Percentiles rank a stretch among this genome's conserved stretches.
Evolutionary conservation across 2,888 invertebrate genomes (phyloP).

Genomic region (Lochmaea capreae): DNA sequence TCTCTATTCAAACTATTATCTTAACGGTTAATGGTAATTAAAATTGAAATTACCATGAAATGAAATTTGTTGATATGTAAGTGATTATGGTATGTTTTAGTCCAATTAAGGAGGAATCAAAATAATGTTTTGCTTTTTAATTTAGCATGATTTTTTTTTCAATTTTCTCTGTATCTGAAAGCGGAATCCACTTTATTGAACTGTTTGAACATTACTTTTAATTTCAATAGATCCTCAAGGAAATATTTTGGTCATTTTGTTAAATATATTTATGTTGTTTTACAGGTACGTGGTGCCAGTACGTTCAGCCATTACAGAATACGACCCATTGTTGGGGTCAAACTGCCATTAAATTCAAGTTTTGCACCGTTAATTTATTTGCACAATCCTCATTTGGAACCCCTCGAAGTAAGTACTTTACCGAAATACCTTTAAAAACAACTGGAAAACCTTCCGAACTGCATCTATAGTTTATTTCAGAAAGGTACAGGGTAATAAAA

Average conservation of each 20-base stretch:
- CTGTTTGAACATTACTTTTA: too few relatives aligned
- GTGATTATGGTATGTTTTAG: too few relatives aligned
- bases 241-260: neutral
- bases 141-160: too few relatives aligned
- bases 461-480: too few relatives aligned
- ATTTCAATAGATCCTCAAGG: neutral
- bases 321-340: constrained; percentile 89
- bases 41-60: neutral
- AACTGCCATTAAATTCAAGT: constrained; percentile 91
- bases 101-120: too few relatives aligned
- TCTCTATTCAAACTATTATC: neutral
- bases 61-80: neutral
- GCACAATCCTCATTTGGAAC: constrained; percentile 92
- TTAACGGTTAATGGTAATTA: neutral
- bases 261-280: constrained; percentile 32
- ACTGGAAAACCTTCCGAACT: too few relatives aligned
- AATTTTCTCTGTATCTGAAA: too few relatives aligned
- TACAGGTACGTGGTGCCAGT: constrained; percentile 85
- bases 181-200: too few relatives aligned
- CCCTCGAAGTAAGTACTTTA: constrained; percentile 78
- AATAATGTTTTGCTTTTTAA: too few relatives aligned
- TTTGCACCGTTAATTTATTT: constrained; percentile 90
- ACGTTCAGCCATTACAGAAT: constrained; percentile 91
- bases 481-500: too few relatives aligned
- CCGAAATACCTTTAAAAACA: too few relatives aligned